Evolutionary conservation across 2,888 invertebrate genomes (phyloP).

Genomic region (Nowickia ferox): DNA sequence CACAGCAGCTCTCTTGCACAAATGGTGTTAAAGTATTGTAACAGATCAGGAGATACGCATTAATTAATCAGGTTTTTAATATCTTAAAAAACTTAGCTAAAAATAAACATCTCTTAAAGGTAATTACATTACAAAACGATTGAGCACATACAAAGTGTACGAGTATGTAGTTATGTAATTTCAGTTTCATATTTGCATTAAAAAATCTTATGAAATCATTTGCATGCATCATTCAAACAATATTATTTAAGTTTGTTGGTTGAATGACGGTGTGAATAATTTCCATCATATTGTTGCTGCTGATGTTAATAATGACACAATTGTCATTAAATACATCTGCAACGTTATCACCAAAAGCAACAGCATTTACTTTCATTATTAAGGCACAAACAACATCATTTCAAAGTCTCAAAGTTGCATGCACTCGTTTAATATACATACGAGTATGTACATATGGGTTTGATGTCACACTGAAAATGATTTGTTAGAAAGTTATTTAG

Average conservation of each 20-base stretch:
- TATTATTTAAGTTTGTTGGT: neutral
- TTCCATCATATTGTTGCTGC: constrained; percentile 13
- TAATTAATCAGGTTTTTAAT: neutral
- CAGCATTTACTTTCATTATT: constrained; percentile 18
- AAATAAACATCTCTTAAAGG: constrained; percentile 8
- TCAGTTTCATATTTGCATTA: constrained; percentile 28
- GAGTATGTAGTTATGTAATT: neutral
- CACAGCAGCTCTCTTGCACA: no score
- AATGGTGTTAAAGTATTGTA: neutral
- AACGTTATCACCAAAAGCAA: neutral
- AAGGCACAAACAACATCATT: constrained; percentile 21
- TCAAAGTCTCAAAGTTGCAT: neutral
- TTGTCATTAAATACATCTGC: constrained; percentile 43
- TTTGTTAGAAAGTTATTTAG: no score
- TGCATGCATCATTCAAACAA: constrained; percentile 19
- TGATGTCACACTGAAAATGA: no score
- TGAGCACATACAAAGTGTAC: neutral
- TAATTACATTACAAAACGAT: constrained; percentile 5
- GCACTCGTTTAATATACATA: neutral
- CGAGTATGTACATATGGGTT: no score
- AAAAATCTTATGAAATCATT: constrained; percentile 30
- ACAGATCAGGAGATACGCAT: neutral
- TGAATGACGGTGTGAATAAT: constrained; percentile 30
- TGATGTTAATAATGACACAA: constrained; percentile 44
- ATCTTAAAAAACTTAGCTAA: neutral